Base-by-base conservation (phyloP, 2,113 vertebrate genomes). In the Heptranchias perlo region DNA sequence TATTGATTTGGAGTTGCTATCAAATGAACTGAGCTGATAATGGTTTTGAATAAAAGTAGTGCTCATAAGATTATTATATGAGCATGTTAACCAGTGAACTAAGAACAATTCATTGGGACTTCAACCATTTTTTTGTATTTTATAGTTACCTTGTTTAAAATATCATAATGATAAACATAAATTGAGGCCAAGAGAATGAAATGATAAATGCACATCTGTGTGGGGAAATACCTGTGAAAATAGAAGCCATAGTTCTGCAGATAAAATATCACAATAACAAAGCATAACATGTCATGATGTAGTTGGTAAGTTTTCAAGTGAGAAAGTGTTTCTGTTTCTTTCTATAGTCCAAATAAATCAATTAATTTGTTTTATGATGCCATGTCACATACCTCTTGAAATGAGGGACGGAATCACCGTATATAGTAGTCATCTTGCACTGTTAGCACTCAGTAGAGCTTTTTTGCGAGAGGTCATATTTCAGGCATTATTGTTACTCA, bases 401-500 rank as follows among this genome's bases (percentile, higher is more conserved):
- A 93, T 64, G 61, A 93, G 58, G 18, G n/a, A 76, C 8, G 54
- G 35, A 62, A 93, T 93, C 89, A 64, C 58, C 89, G 23, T 93
- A 62, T 93, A 6, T 3, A 93, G 18, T 35, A 62, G 54, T 93
- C 89, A 39, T 93, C 61, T 62, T 93, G 35, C 64, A 44, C 35
- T 93, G 58, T 93, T 95, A 69, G 65, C 47, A 69, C 64, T 7
- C 23, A 95, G 44, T 5, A 49, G 62, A 4, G 8, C 73, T 67
- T 69, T 95, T 95, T 69, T 95, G 62, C 65, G 49, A 69, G 47
- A 69, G 64, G 65, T 69, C 65, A 69, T 69, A 95, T 69, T 95
- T 95, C 49, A 65, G 65, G 94, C 94, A 95, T 95, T 95, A 95
- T 69, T 73, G 64, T 69, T 95, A 47, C 93, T 95, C 62, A 69